Conservation (phyloP, 2,888 invertebrate genomes). For the Loripinus fragilis region DNA sequence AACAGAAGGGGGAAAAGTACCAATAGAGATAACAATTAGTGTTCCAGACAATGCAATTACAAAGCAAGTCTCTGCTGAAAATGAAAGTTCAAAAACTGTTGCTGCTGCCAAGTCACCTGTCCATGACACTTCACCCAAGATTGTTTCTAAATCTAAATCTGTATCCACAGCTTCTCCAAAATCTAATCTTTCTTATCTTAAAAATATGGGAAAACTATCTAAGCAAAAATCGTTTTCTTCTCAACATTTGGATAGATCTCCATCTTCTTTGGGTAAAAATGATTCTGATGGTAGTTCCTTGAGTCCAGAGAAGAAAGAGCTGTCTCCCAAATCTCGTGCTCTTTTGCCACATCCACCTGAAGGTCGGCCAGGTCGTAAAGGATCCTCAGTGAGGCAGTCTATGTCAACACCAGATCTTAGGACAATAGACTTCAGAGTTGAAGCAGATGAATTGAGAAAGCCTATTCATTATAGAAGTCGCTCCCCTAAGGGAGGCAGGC, state of each 20-base stretch:
- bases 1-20: conserved; percentile 1
- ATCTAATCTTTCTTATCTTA: conserved; percentile 38
- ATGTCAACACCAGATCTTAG: conserved; percentile 57
- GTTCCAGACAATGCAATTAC: conserved; percentile 7
- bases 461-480: conserved; percentile 43
- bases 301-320: conserved; percentile 25
- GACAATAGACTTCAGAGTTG: conserved; percentile 45
- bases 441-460: conserved; percentile 51
- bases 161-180: conserved; percentile 23
- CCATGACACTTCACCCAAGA: conserved; percentile 23
- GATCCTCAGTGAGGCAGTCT: conserved; percentile 47
- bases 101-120: conserved; percentile 16
- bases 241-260: conserved; percentile 50
- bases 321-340: conserved; percentile 39
- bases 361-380: conserved; percentile 47
- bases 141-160: conserved; percentile 18
- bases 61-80: background rate
- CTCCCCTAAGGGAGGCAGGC: conserved; percentile 56
- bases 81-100: background rate
- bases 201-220: conserved; percentile 48
- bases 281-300: conserved; percentile 21
- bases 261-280: conserved; percentile 16
- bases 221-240: conserved; percentile 59
- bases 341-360: conserved; percentile 56
- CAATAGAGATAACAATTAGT: conserved; percentile 10